phyloP scores from a whole-genome alignment of 2,888 invertebrate genomes.

The Zonitis immaculata region DNA sequence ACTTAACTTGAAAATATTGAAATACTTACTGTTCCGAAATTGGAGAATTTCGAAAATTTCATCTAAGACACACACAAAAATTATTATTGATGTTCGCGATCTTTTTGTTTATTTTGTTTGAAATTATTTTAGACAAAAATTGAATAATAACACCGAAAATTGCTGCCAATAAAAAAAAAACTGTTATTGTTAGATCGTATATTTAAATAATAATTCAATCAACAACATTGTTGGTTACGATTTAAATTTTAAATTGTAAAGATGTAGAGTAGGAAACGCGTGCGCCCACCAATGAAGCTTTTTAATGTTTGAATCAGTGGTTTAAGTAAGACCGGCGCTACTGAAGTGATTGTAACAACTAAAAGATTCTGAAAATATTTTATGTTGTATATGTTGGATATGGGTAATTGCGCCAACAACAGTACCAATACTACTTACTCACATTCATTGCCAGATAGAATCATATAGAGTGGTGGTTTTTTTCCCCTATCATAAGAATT shows the following conservation, averaged over 20 bases:
- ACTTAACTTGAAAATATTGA: no score
- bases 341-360: constrained; percentile 17
- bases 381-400: not conserved
- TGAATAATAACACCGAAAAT: no score
- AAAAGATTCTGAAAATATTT: not conserved
- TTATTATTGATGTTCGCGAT: no score
- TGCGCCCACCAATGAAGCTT: not conserved
- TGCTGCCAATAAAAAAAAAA: no score
- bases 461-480: constrained; percentile 1
- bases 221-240: not conserved
- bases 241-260: not conserved
- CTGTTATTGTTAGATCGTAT: no score
- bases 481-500: no score
- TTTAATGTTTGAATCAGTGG: not conserved
- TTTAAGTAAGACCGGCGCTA: constrained; percentile 7
- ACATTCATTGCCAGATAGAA: constrained; percentile 12
- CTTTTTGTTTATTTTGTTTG: no score
- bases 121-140: no score
- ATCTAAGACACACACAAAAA: constrained; percentile 5
- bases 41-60: constrained; percentile 7
- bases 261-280: not conserved
- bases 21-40: constrained; percentile 6
- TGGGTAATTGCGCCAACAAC: constrained; percentile 1
- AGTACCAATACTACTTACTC: constrained; percentile 16
- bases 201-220: not conserved